Base-by-base conservation (phyloP, 2,113 vertebrate genomes). In the Vidua macroura region DNA sequence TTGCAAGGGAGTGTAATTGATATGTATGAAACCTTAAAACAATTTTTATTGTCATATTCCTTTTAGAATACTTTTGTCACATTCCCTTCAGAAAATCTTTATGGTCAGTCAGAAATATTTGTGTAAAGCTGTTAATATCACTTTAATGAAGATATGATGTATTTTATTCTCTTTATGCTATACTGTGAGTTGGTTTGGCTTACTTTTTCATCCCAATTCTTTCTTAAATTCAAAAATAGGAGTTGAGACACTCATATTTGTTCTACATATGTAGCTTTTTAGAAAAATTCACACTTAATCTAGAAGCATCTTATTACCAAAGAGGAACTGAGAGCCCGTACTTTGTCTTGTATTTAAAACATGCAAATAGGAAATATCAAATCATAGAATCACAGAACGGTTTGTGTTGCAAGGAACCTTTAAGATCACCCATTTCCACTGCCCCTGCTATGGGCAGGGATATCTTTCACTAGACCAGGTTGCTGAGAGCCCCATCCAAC, bases 41-140 rank as follows among this genome's bases (percentile, higher is more conserved):
- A 55, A 70, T 66, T 11, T 55, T 64, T 85, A 94, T 88, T 95
- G 55, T 94, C 92, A 91, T 85, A 67, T 95, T 96, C 88, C 73
- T 31, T 88, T 93, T 81, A 83, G 78, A 96, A 43, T 89, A 44
- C 93, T 85, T 52, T 72, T 33, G 28, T 77, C 35, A 88, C 80
- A 68, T 95, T 97, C 87, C 70, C 44, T 89, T 93, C 81, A 86
- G 81, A 96, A 53, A 79, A 93, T 90, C 78, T 92, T 87, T 93
- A 70, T 60, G 72, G 62, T 95, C 58, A 80, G 37, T 63, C 27
- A 84, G 49, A 87, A 93, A 43, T 92, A 72, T 33, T 86, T 81
- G 37, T 9, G 2, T 92, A 87, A 95, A 96, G 35, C 86, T 94
- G 59, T 55, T 92, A 86, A 88, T 49, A 37, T 56, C 53, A 10